Base-by-base conservation (phyloP, 2,888 invertebrate genomes). In the Nephrocerus scutellatus region DNA sequence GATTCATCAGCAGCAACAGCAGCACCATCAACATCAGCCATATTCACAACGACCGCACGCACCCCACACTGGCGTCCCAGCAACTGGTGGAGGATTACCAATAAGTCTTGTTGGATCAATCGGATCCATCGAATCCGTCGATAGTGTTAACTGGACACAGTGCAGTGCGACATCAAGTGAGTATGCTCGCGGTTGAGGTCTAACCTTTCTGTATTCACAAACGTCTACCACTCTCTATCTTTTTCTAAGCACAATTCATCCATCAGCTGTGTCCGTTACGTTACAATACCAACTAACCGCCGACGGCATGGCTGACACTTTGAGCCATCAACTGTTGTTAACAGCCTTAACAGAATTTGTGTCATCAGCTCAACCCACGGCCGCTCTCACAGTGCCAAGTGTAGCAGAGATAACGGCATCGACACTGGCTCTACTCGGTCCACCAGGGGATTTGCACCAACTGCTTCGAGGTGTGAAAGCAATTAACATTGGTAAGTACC, bases 401-500 rank as follows among this genome's bases (percentile, higher is more conserved):
- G 68, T 65, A 20, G 56, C 54, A 18, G 67, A 67, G 44, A 51
- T 60, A n/a, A 55, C 53, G 33, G 51, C 60, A 44, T 61, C 68
- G 31, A 58, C 68, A 28, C 40, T 54, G 29, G 48, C 52, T 36
- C 50, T 68, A n/a, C 50, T 68, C 19, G 68, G 66, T 36, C 57
- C 66, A 19, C 58, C 64, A 3, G 60, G 63, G 19, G 54, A 62
- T 21, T 70, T 75, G 49, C 81, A 81, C 66, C 80, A 81, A 4
- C 81, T 81, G 3, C 68, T 82, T 46, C 71, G 81, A 34, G 80
- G 80, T 36, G 74, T 81, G 29, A 79, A 78, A 59, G 73, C 77
- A 43, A 70, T 72, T 57, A 66, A 68, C 49, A 65, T 67, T 50
- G 66, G 68, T 67, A 49, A 58, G 56, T 39, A 20, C 9, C 15